Conservation (phyloP, 1,140 invertebrate species). For the Drosophila azteca region DNA sequence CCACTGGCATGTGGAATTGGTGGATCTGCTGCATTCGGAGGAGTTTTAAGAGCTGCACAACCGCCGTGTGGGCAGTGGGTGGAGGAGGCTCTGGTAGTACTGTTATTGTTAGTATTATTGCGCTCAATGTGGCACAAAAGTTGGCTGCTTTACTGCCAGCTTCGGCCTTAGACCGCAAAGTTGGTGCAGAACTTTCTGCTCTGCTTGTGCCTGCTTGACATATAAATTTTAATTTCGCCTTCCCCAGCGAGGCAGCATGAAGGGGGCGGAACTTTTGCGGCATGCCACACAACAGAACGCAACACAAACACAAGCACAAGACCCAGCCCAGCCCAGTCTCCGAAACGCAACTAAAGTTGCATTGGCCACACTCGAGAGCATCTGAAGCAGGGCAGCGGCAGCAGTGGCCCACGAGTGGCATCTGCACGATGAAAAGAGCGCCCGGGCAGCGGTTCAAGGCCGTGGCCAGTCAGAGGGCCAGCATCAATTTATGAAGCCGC, state of each 20-base stretch:
- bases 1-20: too few species aligned
- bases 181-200: conserved; percentile 58
- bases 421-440: conserved; percentile 33
- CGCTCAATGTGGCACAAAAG: conserved; percentile 69
- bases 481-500: conserved; percentile 48
- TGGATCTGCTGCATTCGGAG: too few species aligned
- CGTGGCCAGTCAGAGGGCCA: conserved; percentile 19
- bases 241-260: conserved; percentile 13
- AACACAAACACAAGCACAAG: conserved; percentile 40
- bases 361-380: conserved; percentile 48
- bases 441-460: conserved; percentile 48
- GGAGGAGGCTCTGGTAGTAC: conserved; percentile 41
- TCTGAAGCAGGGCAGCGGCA: neutral
- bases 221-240: conserved; percentile 72
- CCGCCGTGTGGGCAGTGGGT: neutral
- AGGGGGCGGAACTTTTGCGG: conserved; percentile 50
- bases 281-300: conserved; percentile 31
- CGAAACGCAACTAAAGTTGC: conserved; percentile 40
- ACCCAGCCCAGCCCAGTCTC: conserved; percentile 6
- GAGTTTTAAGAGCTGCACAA: neutral
- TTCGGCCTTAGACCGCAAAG: conserved; percentile 54
- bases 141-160: conserved; percentile 32
- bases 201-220: conserved; percentile 56
- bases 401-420: conserved; percentile 31
- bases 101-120: conserved; percentile 73